Conservation (phyloP, 35 echinoderm and acorn worm species). For the Strongylocentrotus purpuratus region DNA sequence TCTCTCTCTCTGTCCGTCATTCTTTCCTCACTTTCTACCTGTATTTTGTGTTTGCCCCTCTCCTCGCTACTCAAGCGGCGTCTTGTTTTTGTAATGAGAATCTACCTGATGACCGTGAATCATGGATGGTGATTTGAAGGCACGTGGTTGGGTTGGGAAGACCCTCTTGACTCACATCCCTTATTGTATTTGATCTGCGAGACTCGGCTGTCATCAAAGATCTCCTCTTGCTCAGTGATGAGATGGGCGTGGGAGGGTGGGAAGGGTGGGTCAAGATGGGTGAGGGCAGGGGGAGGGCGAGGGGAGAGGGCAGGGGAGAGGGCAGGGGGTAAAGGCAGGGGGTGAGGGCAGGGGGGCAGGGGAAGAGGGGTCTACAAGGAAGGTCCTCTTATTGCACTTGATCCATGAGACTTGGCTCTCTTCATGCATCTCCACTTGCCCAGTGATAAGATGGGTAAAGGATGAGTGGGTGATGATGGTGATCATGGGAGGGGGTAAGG, state of each 20-base stretch:
- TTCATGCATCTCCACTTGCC: too few relatives aligned
- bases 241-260: background rate
- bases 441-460: too few relatives aligned
- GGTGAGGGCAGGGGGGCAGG: too few relatives aligned
- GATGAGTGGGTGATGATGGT: too few relatives aligned
- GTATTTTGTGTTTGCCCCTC: background rate
- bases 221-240: background rate
- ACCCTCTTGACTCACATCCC: conserved; percentile 17
- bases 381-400: too few relatives aligned
- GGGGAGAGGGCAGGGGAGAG: background rate
- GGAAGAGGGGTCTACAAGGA: too few relatives aligned
- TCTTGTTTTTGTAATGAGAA: conserved; percentile 4
- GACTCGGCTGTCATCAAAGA: background rate
- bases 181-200: conserved; percentile 12
- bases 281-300: background rate
- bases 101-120: background rate
- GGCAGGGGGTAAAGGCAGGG: background rate
- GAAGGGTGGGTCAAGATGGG: background rate
- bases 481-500: too few relatives aligned
- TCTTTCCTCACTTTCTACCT: background rate
- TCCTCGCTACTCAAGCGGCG: background rate
- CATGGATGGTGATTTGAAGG: background rate
- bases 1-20: too few relatives aligned
- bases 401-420: too few relatives aligned
- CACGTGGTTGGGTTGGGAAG: conserved; percentile 24